Percentiles rank a stretch among this genome's conserved stretches.
These are phyloP conservation scores for Apamea crenata DNA, from an alignment of 2,888 invertebrate genomes.

Conservation along the genomic window DNA sequence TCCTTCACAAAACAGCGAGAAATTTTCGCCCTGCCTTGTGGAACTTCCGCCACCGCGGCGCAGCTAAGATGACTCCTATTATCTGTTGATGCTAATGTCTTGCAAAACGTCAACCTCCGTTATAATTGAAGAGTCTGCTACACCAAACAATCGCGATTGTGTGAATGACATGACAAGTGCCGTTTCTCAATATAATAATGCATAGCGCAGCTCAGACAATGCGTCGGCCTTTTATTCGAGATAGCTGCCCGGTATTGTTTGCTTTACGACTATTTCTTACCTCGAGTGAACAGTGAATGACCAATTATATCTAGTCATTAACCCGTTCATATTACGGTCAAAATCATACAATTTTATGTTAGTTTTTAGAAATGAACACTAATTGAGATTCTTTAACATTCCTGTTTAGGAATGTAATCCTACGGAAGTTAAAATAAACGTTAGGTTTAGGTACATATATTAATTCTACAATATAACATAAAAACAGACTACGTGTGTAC, in stretches of 20 bases:
- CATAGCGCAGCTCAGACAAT: slow-evolving; percentile 29
- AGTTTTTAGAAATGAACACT: background rate
- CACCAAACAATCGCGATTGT: slow-evolving; percentile 7
- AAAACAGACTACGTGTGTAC: background rate
- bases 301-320: background rate
- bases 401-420: background rate
- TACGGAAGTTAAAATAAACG: background rate
- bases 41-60: background rate
- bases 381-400: background rate
- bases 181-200: slow-evolving; percentile 6
- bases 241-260: slow-evolving; percentile 8
- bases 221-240: slow-evolving; percentile 11
- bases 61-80: too few species aligned
- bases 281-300: slow-evolving; percentile 15
- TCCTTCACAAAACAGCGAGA: background rate
- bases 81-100: background rate
- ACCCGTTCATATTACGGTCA: background rate
- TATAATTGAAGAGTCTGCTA: background rate
- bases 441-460: background rate
- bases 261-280: slow-evolving; percentile 15
- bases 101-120: background rate
- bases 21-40: too few species aligned
- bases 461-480: background rate
- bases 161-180: slow-evolving; percentile 7
- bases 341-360: background rate